phyloP scores from a whole-genome alignment of 2,113 vertebrate genomes.

The Phylloscopus trochilus region DNA sequence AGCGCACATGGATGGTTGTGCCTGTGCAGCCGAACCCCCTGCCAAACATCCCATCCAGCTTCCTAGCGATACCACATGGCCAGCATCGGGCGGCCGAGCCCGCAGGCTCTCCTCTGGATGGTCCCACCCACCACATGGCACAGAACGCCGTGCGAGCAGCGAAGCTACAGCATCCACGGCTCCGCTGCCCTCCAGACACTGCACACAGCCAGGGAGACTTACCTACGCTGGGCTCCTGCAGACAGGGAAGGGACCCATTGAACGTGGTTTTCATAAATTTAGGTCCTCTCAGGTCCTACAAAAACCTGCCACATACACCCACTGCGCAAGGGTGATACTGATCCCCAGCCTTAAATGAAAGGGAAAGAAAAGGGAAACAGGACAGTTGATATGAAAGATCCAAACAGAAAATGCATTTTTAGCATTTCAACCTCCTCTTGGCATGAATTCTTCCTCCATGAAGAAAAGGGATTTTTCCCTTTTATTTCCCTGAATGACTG shows the following conservation, averaged over 20 bases:
- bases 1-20: not conserved
- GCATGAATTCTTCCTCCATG: constrained; percentile 1
- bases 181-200: not conserved
- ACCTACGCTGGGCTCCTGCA: constrained; percentile 4
- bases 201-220: not conserved
- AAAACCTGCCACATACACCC: not conserved
- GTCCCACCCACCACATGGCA: not conserved
- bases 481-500: constrained; percentile 64
- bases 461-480: constrained; percentile 40
- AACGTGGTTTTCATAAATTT: not conserved
- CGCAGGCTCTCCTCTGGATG: rapidly evolving
- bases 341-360: not conserved
- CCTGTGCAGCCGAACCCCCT: not conserved
- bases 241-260: not conserved
- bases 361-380: not conserved
- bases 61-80: not conserved
- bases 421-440: constrained; percentile 48
- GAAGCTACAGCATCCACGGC: not conserved
- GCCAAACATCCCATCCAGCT: not conserved
- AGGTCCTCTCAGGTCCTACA: not conserved
- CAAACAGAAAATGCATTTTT: constrained; percentile 58
- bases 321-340: not conserved
- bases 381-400: constrained; percentile 37
- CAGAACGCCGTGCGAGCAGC: not conserved
- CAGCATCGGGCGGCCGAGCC: not conserved